These are phyloP conservation scores for Eulithis prunata DNA, from an alignment of 2,888 invertebrate species.

Conservation along the genomic window DNA sequence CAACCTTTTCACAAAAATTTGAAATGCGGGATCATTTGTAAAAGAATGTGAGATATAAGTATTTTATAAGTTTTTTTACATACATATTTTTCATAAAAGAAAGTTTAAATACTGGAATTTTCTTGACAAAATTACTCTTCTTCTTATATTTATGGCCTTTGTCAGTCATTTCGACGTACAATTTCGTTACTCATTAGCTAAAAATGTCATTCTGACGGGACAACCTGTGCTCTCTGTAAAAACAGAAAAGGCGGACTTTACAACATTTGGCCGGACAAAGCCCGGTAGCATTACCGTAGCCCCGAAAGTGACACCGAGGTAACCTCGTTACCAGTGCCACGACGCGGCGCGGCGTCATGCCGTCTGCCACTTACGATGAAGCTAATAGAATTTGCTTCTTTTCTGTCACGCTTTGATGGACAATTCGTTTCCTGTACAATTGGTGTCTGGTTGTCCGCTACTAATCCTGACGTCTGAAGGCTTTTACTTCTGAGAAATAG, in stretches of 20 bases:
- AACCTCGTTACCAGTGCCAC: slow-evolving; percentile 33
- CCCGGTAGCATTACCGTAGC: background rate
- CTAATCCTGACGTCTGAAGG: background rate
- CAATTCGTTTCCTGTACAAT: slow-evolving; percentile 11
- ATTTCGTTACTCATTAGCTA: no score
- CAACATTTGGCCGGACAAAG: background rate
- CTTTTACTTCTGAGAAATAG: background rate
- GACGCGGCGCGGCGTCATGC: slow-evolving; percentile 18
- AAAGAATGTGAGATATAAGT: no score
- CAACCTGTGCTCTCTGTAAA: no score
- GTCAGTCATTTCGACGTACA: no score
- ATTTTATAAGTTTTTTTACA: no score
- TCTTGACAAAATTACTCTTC: no score
- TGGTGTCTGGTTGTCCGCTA: background rate
- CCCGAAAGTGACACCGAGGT: slow-evolving; percentile 15
- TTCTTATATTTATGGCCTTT: no score
- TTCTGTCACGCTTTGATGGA: slow-evolving; percentile 19
- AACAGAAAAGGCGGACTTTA: background rate
- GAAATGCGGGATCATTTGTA: no score
- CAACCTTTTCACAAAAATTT: no score
- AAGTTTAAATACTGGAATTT: no score
- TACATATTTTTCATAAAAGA: no score
- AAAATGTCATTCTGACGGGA: no score
- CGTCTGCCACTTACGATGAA: slow-evolving; percentile 24
- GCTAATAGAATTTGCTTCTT: slow-evolving; percentile 26